Percentiles rank a stretch among this genome's conserved stretches.
Conservation (phyloP, 2,888 invertebrate genomes). For the Phengaris arion region DNA sequence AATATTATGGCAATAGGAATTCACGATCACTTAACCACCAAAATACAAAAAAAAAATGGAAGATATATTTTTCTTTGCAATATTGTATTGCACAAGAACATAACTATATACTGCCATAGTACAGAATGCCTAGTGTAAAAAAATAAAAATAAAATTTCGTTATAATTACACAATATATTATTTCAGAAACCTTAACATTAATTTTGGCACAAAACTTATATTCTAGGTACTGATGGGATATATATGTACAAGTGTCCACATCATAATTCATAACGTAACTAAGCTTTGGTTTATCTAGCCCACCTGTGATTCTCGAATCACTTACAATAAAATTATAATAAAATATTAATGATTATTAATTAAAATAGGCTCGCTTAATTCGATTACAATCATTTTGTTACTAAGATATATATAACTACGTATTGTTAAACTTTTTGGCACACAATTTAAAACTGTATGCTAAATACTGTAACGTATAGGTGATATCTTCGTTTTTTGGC, state of each 20-base stretch:
- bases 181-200: slow-evolving; percentile 60
- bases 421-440: slow-evolving; percentile 31
- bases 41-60: slow-evolving; percentile 43
- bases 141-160: slow-evolving; percentile 56
- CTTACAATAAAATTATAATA: slow-evolving; percentile 54
- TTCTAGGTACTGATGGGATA: slow-evolving; percentile 54
- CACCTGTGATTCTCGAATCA: slow-evolving; percentile 64
- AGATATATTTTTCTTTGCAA: slow-evolving; percentile 63
- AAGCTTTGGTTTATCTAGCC: slow-evolving; percentile 79
- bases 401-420: slow-evolving; percentile 36
- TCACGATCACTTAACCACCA: slow-evolving; percentile 66
- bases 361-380: slow-evolving; percentile 56
- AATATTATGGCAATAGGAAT: slow-evolving; percentile 74
- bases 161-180: slow-evolving; percentile 41
- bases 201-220: slow-evolving; percentile 66
- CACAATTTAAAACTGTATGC: slow-evolving; percentile 27
- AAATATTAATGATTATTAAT: slow-evolving; percentile 60
- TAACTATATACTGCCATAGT: slow-evolving; percentile 60
- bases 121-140: slow-evolving; percentile 64
- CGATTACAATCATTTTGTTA: slow-evolving; percentile 38
- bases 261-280: slow-evolving; percentile 54
- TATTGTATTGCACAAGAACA: slow-evolving; percentile 58
- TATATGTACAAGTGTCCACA: slow-evolving; percentile 70
- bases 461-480: slow-evolving; percentile 23
- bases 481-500: slow-evolving; percentile 15